These are phyloP conservation scores for Pongo abelii DNA, from an alignment of 2,113 vertebrate species.

Conservation along the genomic window DNA sequence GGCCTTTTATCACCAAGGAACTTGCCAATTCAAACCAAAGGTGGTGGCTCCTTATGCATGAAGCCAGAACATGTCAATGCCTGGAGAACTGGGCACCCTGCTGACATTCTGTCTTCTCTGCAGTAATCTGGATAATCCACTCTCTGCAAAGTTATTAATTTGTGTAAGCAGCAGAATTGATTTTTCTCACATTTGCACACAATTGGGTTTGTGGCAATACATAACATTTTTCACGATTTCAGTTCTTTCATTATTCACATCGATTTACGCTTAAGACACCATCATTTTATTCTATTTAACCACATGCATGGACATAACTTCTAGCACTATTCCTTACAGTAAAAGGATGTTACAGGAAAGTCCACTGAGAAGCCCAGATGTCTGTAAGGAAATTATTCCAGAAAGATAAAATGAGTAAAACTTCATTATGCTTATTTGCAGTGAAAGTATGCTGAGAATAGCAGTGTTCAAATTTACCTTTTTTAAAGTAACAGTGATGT, in stretches of 20 bases:
- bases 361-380: background rate
- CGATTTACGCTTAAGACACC: background rate
- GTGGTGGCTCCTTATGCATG: background rate
- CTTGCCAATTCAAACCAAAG: background rate
- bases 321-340: background rate
- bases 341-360: background rate
- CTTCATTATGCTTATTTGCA: background rate
- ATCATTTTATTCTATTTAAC: background rate
- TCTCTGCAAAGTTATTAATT: background rate
- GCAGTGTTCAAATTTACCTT: slow-evolving; percentile 77
- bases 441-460: background rate
- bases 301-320: background rate
- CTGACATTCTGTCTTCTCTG: background rate
- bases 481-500: slow-evolving; percentile 87
- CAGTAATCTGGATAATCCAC: background rate
- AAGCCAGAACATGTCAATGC: background rate
- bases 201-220: background rate
- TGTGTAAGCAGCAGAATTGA: background rate
- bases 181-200: background rate
- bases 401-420: background rate
- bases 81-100: background rate
- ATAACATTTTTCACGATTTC: background rate
- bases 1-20: background rate
- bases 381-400: background rate
- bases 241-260: background rate